phyloP scores from a whole-genome alignment of 2,797 vertebrate genomes.

The Bovichtus diacanthus region DNA sequence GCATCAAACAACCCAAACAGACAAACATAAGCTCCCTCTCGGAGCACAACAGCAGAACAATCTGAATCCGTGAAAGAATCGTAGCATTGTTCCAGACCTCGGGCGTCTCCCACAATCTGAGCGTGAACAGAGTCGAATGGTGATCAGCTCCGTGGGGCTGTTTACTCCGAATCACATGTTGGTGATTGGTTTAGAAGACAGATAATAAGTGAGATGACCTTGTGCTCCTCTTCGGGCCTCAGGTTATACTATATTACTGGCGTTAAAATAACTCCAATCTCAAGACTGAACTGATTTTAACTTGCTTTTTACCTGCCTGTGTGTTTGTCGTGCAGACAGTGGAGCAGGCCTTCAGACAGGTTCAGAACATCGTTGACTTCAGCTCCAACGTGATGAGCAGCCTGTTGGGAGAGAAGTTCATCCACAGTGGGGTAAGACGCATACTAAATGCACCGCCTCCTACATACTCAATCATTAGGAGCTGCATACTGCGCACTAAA shows the following conservation, averaged over 20 bases:
- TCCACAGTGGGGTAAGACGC: slow-evolving; percentile 92
- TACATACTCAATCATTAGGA: no score
- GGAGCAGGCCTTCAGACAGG: slow-evolving; percentile 93
- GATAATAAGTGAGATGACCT: background rate
- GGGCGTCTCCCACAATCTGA: no score
- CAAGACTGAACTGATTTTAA: background rate
- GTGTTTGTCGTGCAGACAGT: slow-evolving; percentile 85
- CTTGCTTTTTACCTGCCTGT: background rate
- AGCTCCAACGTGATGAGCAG: slow-evolving; percentile 96
- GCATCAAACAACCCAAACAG: no score
- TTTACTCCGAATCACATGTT: background rate
- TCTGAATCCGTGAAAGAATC: background rate
- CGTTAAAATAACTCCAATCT: background rate
- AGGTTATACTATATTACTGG: no score
- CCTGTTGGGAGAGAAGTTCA: slow-evolving; percentile 94
- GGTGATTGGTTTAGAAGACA: background rate
- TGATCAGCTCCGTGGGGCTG: background rate
- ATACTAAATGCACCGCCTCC: no score
- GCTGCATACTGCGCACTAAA: background rate
- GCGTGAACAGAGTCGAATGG: background rate
- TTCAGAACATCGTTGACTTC: slow-evolving; percentile 96
- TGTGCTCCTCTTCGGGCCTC: background rate
- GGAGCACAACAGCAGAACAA: background rate
- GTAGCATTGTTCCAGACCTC: background rate
- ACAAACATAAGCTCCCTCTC: no score